A percentile compares a stretch with the other conserved stretches of the same genome.
phyloP scores from a whole-genome alignment of 2,113 vertebrate species.

The Monopterus albus region DNA sequence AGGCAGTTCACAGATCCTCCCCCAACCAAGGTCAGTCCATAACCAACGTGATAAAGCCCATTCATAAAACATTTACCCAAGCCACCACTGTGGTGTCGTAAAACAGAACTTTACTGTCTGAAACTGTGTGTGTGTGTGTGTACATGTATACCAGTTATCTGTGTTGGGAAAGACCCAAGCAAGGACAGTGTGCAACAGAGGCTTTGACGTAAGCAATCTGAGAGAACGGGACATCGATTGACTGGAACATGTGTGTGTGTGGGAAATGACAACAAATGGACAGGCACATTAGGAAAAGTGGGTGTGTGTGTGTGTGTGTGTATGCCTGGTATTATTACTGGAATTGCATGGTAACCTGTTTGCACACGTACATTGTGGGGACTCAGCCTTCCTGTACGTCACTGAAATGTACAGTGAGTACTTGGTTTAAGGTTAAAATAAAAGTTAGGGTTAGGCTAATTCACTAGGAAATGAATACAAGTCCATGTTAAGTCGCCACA shows the following conservation, averaged over 20 bases:
- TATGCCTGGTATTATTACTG: no score
- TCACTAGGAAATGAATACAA: no score
- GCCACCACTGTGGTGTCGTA: conserved; percentile 41
- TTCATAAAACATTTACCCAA: conserved; percentile 81
- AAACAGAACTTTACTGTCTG: conserved; percentile 58
- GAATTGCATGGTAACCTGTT: no score
- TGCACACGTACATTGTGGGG: no score
- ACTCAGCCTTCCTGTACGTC: no score
- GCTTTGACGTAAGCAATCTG: conserved; percentile 66
- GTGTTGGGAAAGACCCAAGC: conserved; percentile 64
- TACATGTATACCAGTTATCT: conserved; percentile 54
- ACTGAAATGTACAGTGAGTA: no score
- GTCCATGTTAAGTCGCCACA: no score
- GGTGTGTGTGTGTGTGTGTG: background rate
- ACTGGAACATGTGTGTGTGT: conserved; percentile 39
- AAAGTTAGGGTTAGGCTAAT: no score
- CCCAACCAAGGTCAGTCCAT: conserved; percentile 58
- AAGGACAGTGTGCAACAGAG: conserved; percentile 67
- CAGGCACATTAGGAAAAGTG: conserved; percentile 6
- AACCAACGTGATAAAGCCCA: conserved; percentile 58
- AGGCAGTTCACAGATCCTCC: conserved; percentile 55
- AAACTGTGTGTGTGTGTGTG: conserved; percentile 26
- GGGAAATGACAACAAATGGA: conserved; percentile 59
- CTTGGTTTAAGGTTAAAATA: no score
- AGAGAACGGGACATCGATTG: conserved; percentile 38